Evolutionary conservation across 2,888 invertebrate species (phyloP), one percentile per base, ranked within the genome.

Genomic region (Chironomus tentans): DNA sequence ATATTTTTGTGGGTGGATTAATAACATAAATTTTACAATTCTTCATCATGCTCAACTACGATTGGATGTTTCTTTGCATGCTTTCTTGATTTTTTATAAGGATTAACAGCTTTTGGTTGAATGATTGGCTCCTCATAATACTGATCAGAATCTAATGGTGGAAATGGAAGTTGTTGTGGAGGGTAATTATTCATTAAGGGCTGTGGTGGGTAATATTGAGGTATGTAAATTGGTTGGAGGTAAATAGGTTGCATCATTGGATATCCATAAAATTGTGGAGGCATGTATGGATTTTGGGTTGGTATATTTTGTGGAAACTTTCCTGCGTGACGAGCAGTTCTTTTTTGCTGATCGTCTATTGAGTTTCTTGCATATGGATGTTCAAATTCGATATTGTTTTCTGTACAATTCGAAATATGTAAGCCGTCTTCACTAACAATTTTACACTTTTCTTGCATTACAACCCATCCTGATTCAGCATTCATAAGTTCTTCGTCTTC

Each of bases 1-100:
- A 28, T 28, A 4, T 28, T 28, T 28, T 24, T 28, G 28, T 4
- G n/a, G n/a, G n/a, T n/a, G n/a, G 3, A 28, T 5, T 28, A 28
- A 28, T 4, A 28, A 28, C 28, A n/a, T 6, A 50, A 50, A 15
- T 15, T 56, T 68, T 68, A 70, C 3, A 70, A 50, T 22, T 70
- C 70, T 18, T 70, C 70, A 70, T 70, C 70, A 50, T 24, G 77
- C 77, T 80, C 80, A 10, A 80, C 73, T 62, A 80, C 80, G 77
- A 78, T 79, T 70, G 79, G 79, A 77, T 78, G 80, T 70, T 79
- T 78, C 10, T 77, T 46, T 65, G 80, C 79, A 5, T 77, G 47
- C 10, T 76, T 76, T 7, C 78, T 78, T 0, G 79, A 79, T 70
- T 79, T 76, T 76, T 78, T 76, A 76, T 79, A 79, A 50, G 78